Evolutionary conservation across 2,888 invertebrate genomes (phyloP).

Genomic region (Carabus problematicus): DNA sequence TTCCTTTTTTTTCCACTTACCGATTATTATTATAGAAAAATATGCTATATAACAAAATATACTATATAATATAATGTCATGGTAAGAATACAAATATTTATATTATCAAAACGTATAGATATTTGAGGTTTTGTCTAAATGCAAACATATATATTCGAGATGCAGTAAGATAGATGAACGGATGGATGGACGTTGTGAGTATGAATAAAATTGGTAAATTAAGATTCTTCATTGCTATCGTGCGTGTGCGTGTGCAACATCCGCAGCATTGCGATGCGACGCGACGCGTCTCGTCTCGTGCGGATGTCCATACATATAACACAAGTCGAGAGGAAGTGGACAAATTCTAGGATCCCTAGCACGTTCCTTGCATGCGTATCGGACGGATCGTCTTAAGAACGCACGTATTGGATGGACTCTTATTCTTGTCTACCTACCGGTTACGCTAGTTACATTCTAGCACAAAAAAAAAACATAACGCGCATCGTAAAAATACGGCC

Average conservation of each 20-base stretch:
- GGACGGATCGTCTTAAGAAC: too few relatives aligned
- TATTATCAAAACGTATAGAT: too few relatives aligned
- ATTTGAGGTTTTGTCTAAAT: too few relatives aligned
- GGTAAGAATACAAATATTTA: too few relatives aligned
- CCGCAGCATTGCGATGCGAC: constrained; percentile 21
- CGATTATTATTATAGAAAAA: constrained; percentile 1
- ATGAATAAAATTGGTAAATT: constrained; percentile 4
- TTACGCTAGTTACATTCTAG: not conserved
- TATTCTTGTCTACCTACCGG: not conserved
- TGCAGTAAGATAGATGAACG: too few relatives aligned
- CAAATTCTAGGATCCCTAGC: constrained; percentile 13
- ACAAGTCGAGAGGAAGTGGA: constrained; percentile 15
- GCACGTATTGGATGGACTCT: too few relatives aligned
- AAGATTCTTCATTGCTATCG: constrained; percentile 17
- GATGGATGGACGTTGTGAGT: too few relatives aligned
- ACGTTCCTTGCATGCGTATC: constrained; percentile 4
- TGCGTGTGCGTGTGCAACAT: constrained; percentile 19
- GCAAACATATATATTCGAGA: too few relatives aligned
- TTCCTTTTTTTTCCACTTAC: not conserved
- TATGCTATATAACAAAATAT: not conserved
- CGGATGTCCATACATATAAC: too few relatives aligned
- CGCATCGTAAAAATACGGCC: too few relatives aligned
- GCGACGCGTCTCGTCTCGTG: too few relatives aligned
- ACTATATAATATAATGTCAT: not conserved
- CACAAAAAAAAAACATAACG: too few relatives aligned